Base-by-base conservation (phyloP, 2,888 invertebrate genomes). In the Elysia crispata region DNA sequence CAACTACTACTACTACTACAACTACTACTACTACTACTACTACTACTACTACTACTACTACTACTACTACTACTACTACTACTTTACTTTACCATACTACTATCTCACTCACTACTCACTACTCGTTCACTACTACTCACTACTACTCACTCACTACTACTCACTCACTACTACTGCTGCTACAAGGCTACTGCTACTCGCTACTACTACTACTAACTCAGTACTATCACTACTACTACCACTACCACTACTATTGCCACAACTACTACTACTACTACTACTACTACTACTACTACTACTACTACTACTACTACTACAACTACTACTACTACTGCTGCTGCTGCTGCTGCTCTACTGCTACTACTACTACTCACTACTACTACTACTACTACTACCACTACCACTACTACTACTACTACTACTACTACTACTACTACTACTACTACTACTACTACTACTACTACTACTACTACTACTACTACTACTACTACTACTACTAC, bases 141-240 rank as follows among this genome's bases (percentile, higher is more conserved):
- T 64, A 64, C n/a, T n/a, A n/a, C n/a, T n/a, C n/a, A n/a, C n/a
- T n/a, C n/a, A n/a, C 28, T 20, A 30, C 76, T 31, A 60, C 64
- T 64, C 20, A n/a, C n/a, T n/a, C n/a, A n/a, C n/a, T n/a, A n/a
- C n/a, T n/a, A n/a, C n/a, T n/a, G n/a, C n/a, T n/a, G n/a, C n/a
- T n/a, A n/a, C n/a, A n/a, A n/a, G n/a, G n/a, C n/a, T n/a, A n/a
- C n/a, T n/a, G n/a, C n/a, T n/a, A n/a, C n/a, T n/a, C n/a, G n/a
- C n/a, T n/a, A n/a, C n/a, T n/a, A n/a, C n/a, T n/a, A n/a, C n/a
- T n/a, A n/a, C n/a, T n/a, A n/a, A n/a, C n/a, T n/a, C n/a, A n/a
- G n/a, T n/a, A n/a, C n/a, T n/a, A n/a, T 64, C 64, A 60, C 76
- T 64, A 30, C 76, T 64, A 62, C 76, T 64, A 30, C 76, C 33